phyloP scores from a whole-genome alignment of 1,140 invertebrate genomes.

The Metaphire vulgaris region DNA sequence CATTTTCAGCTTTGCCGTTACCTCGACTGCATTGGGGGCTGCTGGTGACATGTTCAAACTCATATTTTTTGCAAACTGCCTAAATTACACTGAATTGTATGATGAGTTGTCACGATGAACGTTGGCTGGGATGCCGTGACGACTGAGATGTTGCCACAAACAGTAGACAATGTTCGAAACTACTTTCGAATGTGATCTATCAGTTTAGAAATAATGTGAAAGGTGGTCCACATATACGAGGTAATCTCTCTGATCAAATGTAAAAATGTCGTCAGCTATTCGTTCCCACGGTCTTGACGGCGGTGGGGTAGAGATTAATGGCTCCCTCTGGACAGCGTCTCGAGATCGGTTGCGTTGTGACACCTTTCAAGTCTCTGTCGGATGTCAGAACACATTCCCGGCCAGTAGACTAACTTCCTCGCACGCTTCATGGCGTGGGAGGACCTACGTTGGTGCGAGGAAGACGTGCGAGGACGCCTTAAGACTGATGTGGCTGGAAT shows the following conservation, averaged over 20 bases:
- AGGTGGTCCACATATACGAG: constrained; percentile 23
- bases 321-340: background rate
- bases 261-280: constrained; percentile 18
- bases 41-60: background rate
- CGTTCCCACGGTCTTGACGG: constrained; percentile 19
- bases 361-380: background rate
- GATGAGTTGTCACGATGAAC: constrained; percentile 13
- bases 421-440: too few relatives aligned
- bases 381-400: background rate
- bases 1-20: constrained; percentile 17
- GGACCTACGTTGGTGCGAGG: too few relatives aligned
- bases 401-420: background rate
- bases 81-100: constrained; percentile 1
- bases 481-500: too few relatives aligned
- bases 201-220: constrained; percentile 11
- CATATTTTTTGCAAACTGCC: constrained; percentile 1
- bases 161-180: background rate
- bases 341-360: background rate
- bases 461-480: too few relatives aligned
- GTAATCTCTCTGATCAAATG: background rate
- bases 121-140: constrained; percentile 21
- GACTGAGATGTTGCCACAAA: constrained; percentile 2
- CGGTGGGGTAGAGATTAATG: background rate
- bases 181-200: constrained; percentile 2
- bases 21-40: background rate